Evolutionary conservation across 2,888 invertebrate species (phyloP).

Genomic region (Conomelus anceps): DNA sequence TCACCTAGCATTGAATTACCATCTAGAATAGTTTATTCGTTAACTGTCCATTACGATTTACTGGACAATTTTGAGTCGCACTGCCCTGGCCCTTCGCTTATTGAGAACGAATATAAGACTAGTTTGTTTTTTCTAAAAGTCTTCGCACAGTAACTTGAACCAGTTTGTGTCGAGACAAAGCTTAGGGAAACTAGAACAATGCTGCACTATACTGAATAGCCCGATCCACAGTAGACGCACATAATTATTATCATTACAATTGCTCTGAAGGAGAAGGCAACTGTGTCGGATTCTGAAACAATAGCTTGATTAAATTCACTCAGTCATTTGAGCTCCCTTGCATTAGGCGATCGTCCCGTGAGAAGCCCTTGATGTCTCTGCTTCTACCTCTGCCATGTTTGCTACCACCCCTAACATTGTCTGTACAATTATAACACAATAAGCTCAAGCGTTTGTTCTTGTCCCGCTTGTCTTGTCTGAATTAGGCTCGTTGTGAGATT

Average conservation of each 20-base stretch:
- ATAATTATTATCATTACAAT: background rate
- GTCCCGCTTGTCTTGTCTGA: background rate
- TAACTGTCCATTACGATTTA: background rate
- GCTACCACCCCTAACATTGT: background rate
- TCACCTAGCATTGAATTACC: background rate
- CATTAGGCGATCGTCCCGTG: background rate
- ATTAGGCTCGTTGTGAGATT: background rate
- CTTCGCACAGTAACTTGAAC: background rate
- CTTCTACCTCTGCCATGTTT: background rate
- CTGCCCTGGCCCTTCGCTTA: background rate
- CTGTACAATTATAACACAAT: background rate
- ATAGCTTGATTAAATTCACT: background rate
- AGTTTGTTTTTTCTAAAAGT: background rate
- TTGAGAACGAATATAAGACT: background rate
- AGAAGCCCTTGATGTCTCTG: background rate
- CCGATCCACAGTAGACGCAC: background rate
- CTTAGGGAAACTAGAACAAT: background rate
- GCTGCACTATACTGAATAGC: background rate
- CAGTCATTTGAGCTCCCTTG: background rate
- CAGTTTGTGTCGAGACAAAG: background rate
- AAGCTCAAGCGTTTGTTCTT: background rate
- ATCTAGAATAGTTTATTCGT: background rate
- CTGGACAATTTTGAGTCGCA: background rate
- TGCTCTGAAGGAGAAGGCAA: background rate
- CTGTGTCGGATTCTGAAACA: background rate